These are phyloP conservation scores for Polyommatus icarus DNA, from an alignment of 2,888 invertebrate genomes.

Conservation along the genomic window DNA sequence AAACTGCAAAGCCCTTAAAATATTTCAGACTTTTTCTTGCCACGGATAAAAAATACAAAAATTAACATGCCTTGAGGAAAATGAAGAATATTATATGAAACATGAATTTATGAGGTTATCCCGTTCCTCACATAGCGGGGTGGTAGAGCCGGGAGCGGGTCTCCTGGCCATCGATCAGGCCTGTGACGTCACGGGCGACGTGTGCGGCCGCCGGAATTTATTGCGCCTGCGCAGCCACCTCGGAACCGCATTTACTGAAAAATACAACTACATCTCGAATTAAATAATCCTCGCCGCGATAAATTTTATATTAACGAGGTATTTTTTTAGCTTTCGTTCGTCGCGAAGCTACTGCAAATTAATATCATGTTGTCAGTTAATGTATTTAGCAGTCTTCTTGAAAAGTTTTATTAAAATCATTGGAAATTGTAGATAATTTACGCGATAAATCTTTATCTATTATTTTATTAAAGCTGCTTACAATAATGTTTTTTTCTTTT, in stretches of 20 bases:
- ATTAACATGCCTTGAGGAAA: conserved; percentile 74
- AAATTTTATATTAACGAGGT: conserved; percentile 7
- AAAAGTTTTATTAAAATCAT: not conserved
- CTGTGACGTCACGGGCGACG: conserved; percentile 81
- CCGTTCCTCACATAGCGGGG: conserved; percentile 52
- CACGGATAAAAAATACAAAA: conserved; percentile 39
- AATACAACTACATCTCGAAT: conserved; percentile 33
- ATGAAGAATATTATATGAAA: conserved; percentile 67
- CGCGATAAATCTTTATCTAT: too few relatives aligned
- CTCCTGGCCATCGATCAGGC: conserved; percentile 74
- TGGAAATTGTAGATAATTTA: not conserved
- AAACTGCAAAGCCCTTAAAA: too few relatives aligned
- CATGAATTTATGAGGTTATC: conserved; percentile 60
- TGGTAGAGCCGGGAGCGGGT: conserved; percentile 50
- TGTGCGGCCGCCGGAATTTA: conserved; percentile 79
- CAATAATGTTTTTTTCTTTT: not conserved
- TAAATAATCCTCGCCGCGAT: not conserved
- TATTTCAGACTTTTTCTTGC: not conserved
- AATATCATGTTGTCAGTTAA: not conserved
- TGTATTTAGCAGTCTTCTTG: not conserved
- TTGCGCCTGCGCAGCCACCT: conserved; percentile 71
- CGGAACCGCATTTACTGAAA: conserved; percentile 48
- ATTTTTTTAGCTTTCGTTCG: not conserved
- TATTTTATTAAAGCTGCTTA: not conserved
- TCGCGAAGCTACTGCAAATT: not conserved